Base-by-base conservation (phyloP, 2,888 invertebrate genomes). In the Drosophila borborema region DNA sequence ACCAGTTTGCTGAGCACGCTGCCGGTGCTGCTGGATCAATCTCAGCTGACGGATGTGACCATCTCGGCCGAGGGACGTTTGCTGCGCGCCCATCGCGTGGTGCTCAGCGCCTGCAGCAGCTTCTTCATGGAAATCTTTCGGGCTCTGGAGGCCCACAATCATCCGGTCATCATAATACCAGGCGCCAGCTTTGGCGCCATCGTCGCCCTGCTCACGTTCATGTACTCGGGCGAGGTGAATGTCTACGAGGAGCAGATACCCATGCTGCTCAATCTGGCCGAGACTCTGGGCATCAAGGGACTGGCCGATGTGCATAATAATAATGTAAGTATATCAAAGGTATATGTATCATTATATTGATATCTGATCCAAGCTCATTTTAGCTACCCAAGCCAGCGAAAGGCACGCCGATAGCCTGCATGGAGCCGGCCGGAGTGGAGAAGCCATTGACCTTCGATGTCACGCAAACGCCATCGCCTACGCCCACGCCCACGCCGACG, bases 171-270 rank as follows among this genome's bases (percentile, higher is more conserved):
- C 56, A 92, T 93, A 20, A 92, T 94, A 87, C 93, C 93, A 3
- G 93, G 92, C 8, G 92, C 93, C 55, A 91, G 93, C 18, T 93
- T 93, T 71, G 88, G 86, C n/a, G 92, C 93, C 49, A 91, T 93
- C 53, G 93, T 95, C 62, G 95, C 97, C 14, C 95, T 97, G 69
- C 95, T 97, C 43, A 96, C 97, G 5, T 97, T 97, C 93, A 97
- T 97, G 96, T 97, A 97, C 93, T 96, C 96, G 55, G 97, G 97
- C 3, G 97, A 97, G 92, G 97, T 97, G 89, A 96, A 97, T 72
- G 96, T 97, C 38, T 96, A 96, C 74, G 96, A 96, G 92, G 95
- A 95, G 85, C 95, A 96, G 91, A 94, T 97, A 80, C 96, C 97
- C 7, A 95, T 96, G 53, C 94, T 97, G 68, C 94, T 97, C 51